Base-by-base conservation (phyloP, 2,113 vertebrate genomes). In the Marmota flaviventris region DNA sequence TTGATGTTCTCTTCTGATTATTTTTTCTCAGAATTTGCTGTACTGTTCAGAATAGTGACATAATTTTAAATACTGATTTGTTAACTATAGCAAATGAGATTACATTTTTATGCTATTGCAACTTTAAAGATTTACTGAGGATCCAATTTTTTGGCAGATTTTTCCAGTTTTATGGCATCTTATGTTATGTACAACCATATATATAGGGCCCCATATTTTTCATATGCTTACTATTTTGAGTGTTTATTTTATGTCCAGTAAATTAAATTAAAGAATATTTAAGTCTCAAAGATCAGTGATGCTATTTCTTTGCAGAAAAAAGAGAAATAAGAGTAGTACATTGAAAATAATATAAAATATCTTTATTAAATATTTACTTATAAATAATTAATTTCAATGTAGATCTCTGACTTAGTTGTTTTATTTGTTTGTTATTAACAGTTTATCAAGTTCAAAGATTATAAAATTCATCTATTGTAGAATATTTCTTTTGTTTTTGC, bases 81-180 rank as follows among this genome's bases (percentile, higher is more conserved):
- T 79, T 92, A 87, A 61, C 34, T 90, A 56, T 51, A 96, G n/a
- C 4, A 95, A 97, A 91, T 89, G 8, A 72, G 10, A 56, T 85
- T 69, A 61, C 27, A 58, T 89, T 82, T 84, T 86, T 76, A 58
- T 84, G 17, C 1, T 91, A 51, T 48, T 93, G 18, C 89, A 86
- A 37, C 14, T 76, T 10, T 53, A 86, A 94, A 77, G 34, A 92
- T 3, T 63, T 90, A 85, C 34, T 67, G 14, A 51, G 6, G 3
- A 72, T 81, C 8, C 4, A 32, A 73, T 70, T 86, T 79, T 8
- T 10, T 29, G 3, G 39, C 82, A 89, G 13, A 42, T 72, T 93
- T 73, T 29, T 29, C 85, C 63, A 7, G 22, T n/a, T 29, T 87
- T 53, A 1, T 32, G 11, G 1, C 67, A 4, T 53, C 25, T 0